phyloP scores from a whole-genome alignment of 1,140 invertebrate genomes.

The Luehdorfia chinensis region DNA sequence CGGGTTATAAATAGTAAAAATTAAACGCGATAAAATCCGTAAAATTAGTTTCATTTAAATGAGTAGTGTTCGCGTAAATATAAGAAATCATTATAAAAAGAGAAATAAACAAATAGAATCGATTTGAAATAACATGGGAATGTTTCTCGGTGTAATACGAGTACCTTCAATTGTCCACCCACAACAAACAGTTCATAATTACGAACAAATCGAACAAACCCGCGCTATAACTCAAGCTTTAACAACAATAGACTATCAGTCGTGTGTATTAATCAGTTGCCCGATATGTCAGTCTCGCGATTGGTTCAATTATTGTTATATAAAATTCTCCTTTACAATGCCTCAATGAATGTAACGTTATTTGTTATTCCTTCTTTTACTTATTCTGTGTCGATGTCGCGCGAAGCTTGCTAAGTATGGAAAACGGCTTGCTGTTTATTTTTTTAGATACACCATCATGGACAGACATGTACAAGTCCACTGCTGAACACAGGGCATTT shows the following conservation, averaged over 20 bases:
- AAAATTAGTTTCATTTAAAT: too few relatives aligned
- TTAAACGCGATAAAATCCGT: too few relatives aligned
- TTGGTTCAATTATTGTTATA: constrained; percentile 66
- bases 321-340: constrained; percentile 56
- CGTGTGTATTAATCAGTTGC: constrained; percentile 40
- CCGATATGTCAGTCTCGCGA: constrained; percentile 31
- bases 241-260: constrained; percentile 28
- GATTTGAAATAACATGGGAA: too few relatives aligned
- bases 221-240: constrained; percentile 7
- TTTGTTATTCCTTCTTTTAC: constrained; percentile 55
- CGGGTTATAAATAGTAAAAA: too few relatives aligned
- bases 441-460: too few relatives aligned
- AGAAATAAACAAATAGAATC: too few relatives aligned
- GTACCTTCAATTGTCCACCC: constrained; percentile 18
- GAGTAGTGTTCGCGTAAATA: too few relatives aligned
- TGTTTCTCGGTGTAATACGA: too few relatives aligned
- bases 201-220: constrained; percentile 22
- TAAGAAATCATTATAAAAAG: too few relatives aligned
- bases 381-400: constrained; percentile 44
- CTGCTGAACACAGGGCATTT: too few relatives aligned
- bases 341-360: constrained; percentile 54
- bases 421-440: constrained; percentile 28
- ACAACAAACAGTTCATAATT: constrained; percentile 30
- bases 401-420: constrained; percentile 23
- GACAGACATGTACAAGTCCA: too few relatives aligned